Evolutionary conservation across 53 echinoderm and acorn worm genomes (phyloP), one percentile per base, ranked within the genome.

Genomic region (Crossaster papposus): DNA sequence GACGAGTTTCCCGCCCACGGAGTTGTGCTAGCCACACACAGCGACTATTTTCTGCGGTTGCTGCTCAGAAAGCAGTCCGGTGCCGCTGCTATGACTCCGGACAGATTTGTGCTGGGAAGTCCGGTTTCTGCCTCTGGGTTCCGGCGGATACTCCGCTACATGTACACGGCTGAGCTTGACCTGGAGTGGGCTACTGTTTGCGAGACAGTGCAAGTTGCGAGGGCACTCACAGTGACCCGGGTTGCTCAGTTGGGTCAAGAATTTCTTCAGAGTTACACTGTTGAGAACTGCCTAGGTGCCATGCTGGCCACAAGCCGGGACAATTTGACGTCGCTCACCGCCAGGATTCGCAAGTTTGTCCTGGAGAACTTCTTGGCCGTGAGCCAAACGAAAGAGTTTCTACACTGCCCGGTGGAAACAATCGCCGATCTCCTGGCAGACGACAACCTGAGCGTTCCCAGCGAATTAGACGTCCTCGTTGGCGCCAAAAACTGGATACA

Each of bases 151-250:
- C 86, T 95, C 0, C 32, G 23, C 13, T 95, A 79, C 70, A 91
- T 95, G 81, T 95, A 95, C 84, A 93, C 93, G 23, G 90, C 93
- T 3, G 54, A 91, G 55, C 32, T 91, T 28, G 89, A 91, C 4
- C 51, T 93, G 50, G 65, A 70, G n/a, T 79, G 82, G 54, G 63
- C 32, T 14, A 79, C 82, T 20, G 82, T 93, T 38, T 51, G 77
- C 26, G 75, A 75, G 28, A 82, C 81, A 14, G 23, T 95, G 64
- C 70, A 62, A 4, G 89, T 89, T 8, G 91, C 95, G 13, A 31
- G 58, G 23, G 64, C 88, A 28, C 91, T 95, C 0, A 70, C 63
- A 13, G 75, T 95, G 15, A 79, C 72, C 18, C 63, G 35, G 23
- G 53, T 95, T 1, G 89, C 70, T n/a, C 33, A 89, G 28, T 70